Percentiles rank a stretch among this genome's conserved stretches.
phyloP scores from a whole-genome alignment of 2,113 vertebrate species.

The Sturnus vulgaris region DNA sequence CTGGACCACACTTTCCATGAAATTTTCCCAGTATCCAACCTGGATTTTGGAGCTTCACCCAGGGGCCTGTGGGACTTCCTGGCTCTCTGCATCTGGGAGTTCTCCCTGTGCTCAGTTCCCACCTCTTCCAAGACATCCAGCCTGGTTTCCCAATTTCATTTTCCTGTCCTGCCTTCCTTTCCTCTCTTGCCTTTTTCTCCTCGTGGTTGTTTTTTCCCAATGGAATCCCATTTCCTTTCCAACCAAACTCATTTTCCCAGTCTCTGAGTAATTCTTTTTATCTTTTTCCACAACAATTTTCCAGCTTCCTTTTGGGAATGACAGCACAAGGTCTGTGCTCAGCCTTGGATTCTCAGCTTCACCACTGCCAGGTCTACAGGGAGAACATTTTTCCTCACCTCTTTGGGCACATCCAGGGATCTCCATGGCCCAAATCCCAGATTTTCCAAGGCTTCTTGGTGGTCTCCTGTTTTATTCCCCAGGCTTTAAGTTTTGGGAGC shows the following conservation, averaged over 20 bases:
- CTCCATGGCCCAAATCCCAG: neutral
- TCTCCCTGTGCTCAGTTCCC: neutral
- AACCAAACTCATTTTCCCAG: neutral
- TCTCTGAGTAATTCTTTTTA: neutral
- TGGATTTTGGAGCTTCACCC: neutral
- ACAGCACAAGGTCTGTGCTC: neutral
- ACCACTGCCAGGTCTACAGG: neutral
- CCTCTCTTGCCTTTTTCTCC: neutral
- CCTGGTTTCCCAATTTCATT: neutral
- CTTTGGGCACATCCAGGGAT: neutral
- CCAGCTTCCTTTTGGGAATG: neutral
- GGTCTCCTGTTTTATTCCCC: neutral
- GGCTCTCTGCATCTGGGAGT: neutral
- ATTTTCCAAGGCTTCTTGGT: neutral
- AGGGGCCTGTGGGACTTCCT: neutral
- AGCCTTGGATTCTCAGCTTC: neutral
- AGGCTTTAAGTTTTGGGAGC: neutral
- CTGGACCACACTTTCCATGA: neutral
- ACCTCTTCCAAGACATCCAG: neutral
- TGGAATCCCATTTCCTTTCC: neutral
- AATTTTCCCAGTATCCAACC: neutral
- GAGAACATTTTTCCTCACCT: neutral
- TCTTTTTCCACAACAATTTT: neutral
- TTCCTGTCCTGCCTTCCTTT: neutral
- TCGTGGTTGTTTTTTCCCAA: neutral